phyloP scores from a whole-genome alignment of 2,888 invertebrate species.

The Geophilus truncorum region DNA sequence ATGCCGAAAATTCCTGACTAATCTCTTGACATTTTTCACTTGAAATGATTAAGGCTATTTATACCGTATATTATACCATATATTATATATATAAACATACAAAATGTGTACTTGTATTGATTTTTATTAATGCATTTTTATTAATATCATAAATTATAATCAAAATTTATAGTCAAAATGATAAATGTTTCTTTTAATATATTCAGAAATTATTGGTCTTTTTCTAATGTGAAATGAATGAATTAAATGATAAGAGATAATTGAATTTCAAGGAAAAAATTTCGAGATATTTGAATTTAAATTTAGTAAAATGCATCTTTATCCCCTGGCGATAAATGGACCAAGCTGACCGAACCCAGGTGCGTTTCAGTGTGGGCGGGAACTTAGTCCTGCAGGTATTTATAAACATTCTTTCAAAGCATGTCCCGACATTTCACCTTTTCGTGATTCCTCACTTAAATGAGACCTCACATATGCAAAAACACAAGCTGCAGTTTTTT shows the following conservation, averaged over 20 bases:
- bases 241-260: background rate
- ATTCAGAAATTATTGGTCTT: too few relatives aligned
- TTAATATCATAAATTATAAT: too few relatives aligned
- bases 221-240: background rate
- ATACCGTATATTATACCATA: background rate
- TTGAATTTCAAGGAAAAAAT: background rate
- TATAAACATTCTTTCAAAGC: background rate
- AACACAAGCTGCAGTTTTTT: too few relatives aligned
- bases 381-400: background rate
- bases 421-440: background rate
- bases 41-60: conserved; percentile 1
- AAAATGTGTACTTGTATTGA: background rate
- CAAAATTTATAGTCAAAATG: too few relatives aligned
- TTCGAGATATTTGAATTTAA: background rate
- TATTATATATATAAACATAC: background rate
- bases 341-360: conserved; percentile 8
- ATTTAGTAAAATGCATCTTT: background rate
- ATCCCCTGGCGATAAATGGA: conserved; percentile 8
- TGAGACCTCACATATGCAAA: background rate
- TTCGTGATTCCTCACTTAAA: background rate
- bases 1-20: background rate
- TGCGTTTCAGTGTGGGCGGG: conserved; percentile 7
- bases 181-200: too few relatives aligned
- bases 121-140: too few relatives aligned
- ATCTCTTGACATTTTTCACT: background rate